A percentile compares a stretch with the other conserved stretches of the same genome.
Conservation (phyloP, 2,113 vertebrate species). For the Albula goreensis region DNA sequence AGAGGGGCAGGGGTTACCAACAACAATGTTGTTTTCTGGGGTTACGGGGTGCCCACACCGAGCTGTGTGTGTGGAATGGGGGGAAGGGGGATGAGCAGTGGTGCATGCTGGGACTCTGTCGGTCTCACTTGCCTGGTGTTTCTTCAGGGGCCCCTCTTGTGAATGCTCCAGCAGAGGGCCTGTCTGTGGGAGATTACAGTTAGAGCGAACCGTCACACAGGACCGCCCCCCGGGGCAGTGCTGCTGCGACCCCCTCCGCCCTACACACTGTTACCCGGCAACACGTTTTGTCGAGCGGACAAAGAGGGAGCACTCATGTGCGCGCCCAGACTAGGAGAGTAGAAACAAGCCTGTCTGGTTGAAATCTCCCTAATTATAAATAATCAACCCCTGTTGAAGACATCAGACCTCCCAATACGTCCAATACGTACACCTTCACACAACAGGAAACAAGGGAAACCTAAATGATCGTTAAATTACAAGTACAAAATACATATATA, state of each 20-base stretch:
- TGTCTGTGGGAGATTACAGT: conserved; percentile 71
- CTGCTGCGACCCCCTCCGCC: background rate
- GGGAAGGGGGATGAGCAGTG: conserved; percentile 33
- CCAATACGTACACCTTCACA: background rate
- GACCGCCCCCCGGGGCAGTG: conserved; percentile 6
- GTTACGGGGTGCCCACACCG: conserved; percentile 19
- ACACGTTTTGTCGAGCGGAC: background rate
- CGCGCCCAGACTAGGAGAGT: background rate
- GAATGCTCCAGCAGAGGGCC: conserved; percentile 67
- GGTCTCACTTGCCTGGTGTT: conserved; percentile 73
- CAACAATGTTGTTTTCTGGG: conserved; percentile 14
- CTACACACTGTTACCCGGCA: background rate
- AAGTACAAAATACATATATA: no score
- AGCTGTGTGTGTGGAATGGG: conserved; percentile 30
- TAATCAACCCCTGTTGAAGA: background rate
- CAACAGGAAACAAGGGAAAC: background rate
- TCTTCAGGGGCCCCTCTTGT: conserved; percentile 73
- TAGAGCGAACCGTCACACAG: conserved; percentile 58
- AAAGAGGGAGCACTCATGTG: background rate
- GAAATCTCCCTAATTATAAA: background rate
- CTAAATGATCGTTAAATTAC: background rate
- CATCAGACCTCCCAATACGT: background rate
- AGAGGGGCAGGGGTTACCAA: background rate
- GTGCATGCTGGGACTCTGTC: conserved; percentile 64
- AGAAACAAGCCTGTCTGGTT: background rate